phyloP scores from a whole-genome alignment of 2,888 invertebrate genomes.

The Ametastegia equiseti region DNA sequence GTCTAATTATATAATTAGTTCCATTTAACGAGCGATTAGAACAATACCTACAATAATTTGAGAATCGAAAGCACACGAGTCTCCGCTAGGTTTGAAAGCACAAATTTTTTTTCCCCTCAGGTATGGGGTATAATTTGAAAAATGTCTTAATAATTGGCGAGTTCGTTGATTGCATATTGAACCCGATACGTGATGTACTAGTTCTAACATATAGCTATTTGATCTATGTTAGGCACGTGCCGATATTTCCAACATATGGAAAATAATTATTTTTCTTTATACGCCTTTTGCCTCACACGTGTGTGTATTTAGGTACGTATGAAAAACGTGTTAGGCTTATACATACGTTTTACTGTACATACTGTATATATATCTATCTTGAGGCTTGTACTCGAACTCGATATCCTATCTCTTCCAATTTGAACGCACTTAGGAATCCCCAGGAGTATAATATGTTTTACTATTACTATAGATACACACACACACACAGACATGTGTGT shows the following conservation, averaged over 20 bases:
- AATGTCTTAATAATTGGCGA: too few relatives aligned
- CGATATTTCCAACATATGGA: background rate
- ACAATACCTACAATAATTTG: too few relatives aligned
- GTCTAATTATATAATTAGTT: too few relatives aligned
- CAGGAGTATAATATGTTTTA: background rate
- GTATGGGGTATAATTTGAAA: too few relatives aligned
- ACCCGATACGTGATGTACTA: too few relatives aligned
- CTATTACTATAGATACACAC: background rate
- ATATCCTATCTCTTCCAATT: slow-evolving; percentile 23
- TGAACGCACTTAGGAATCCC: slow-evolving; percentile 17
- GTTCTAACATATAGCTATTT: too few relatives aligned
- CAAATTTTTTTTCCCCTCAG: too few relatives aligned
- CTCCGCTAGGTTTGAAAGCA: too few relatives aligned
- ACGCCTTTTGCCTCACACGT: background rate
- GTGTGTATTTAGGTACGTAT: background rate
- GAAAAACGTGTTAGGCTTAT: too few relatives aligned
- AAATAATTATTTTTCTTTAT: slow-evolving; percentile 2
- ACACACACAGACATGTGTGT: background rate
- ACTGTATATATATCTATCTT: background rate
- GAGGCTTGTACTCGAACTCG: background rate
- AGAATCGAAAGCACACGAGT: too few relatives aligned
- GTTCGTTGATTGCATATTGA: too few relatives aligned
- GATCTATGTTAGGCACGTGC: slow-evolving; percentile 20
- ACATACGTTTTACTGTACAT: background rate
- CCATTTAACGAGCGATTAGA: too few relatives aligned